Evolutionary conservation across 2,888 invertebrate species (phyloP).

Genomic region (Aphidius colemani): DNA sequence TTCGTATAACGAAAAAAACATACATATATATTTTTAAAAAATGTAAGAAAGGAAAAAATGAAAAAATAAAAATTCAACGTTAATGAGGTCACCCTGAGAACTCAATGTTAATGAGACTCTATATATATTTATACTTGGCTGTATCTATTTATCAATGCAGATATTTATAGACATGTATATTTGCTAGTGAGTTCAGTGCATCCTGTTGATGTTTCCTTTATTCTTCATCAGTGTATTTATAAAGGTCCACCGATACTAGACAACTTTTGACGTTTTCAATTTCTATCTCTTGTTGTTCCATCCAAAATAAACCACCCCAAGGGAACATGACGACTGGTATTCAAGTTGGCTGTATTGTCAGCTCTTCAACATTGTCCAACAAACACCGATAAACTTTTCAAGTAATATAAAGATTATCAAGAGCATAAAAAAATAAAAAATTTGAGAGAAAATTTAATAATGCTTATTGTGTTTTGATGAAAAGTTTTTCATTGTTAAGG

Average conservation of each 20-base stretch:
- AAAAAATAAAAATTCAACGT: conserved; percentile 23
- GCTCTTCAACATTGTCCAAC: conserved; percentile 14
- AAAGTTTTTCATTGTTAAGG: neutral
- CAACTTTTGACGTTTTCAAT: neutral
- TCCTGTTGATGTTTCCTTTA: neutral
- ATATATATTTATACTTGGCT: conserved; percentile 5
- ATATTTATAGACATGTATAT: neutral
- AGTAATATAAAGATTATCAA: neutral
- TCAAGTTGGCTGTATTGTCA: conserved; percentile 2
- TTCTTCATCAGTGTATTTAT: neutral
- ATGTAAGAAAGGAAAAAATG: neutral
- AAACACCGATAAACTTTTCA: neutral
- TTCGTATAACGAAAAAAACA: no score
- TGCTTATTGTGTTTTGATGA: neutral
- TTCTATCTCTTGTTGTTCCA: neutral
- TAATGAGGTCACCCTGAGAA: conserved; percentile 41
- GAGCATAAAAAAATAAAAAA: neutral
- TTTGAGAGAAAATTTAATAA: neutral
- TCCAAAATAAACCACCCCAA: neutral
- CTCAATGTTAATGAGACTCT: conserved; percentile 40
- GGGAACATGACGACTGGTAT: conserved; percentile 12
- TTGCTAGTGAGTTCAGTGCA: conserved; percentile 2
- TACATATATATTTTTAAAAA: no score
- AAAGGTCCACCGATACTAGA: conserved; percentile 12
- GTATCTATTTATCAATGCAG: conserved; percentile 20